phyloP scores from a whole-genome alignment of 1,140 invertebrate species.

The Sminthurinus signatus region DNA sequence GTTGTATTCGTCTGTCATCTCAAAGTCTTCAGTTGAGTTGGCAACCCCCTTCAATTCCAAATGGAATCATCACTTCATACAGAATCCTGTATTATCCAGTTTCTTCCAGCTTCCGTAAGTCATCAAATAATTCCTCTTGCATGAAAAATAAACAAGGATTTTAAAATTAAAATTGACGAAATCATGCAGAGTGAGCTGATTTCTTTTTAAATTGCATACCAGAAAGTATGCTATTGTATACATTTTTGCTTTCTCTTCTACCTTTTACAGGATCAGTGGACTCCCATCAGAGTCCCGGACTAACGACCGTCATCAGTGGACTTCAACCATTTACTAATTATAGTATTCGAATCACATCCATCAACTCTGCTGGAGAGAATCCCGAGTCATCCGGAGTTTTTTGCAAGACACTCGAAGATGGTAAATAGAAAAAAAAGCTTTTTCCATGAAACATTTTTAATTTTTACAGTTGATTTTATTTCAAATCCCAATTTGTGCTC shows the following conservation, averaged over 20 bases:
- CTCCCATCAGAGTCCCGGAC: conserved; percentile 54
- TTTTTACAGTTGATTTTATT: too few relatives aligned
- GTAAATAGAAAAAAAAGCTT: conserved; percentile 44
- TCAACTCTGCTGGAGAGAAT: conserved; percentile 68
- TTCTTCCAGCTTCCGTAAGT: not conserved
- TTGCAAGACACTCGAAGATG: conserved; percentile 66
- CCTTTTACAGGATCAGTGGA: conserved; percentile 44
- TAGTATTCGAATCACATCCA: conserved; percentile 70
- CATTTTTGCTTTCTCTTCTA: too few relatives aligned
- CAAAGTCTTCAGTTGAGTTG: conserved; percentile 49
- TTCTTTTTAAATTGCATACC: too few relatives aligned
- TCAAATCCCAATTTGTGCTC: too few relatives aligned
- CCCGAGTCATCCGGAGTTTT: conserved; percentile 59
- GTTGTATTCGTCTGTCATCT: conserved; percentile 45
- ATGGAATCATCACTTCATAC: conserved; percentile 27
- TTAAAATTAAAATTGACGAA: too few relatives aligned
- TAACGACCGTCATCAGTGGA: conserved; percentile 53
- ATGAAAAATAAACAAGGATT: too few relatives aligned
- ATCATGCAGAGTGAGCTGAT: too few relatives aligned
- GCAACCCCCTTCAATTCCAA: conserved; percentile 45
- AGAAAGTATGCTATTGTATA: too few relatives aligned
- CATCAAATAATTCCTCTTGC: too few relatives aligned
- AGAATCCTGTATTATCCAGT: conserved; percentile 26
- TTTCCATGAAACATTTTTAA: too few relatives aligned
- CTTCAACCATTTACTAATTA: conserved; percentile 65